Evolutionary conservation across 2,888 invertebrate genomes (phyloP), one percentile per base, ranked within the genome.

Genomic region (Seira musarum): DNA sequence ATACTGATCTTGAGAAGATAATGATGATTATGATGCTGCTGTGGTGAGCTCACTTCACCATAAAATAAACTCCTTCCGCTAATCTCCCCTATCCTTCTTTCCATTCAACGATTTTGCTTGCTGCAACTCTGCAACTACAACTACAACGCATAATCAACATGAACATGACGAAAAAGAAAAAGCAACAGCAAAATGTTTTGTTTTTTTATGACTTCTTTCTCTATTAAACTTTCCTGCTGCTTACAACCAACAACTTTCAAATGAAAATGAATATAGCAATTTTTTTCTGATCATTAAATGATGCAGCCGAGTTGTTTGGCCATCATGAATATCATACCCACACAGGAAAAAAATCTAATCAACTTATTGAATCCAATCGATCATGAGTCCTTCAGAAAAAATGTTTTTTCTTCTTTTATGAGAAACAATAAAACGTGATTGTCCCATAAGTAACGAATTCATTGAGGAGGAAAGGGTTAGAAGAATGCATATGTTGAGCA

Each of bases 31-130:
- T 46, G 15, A 49, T 2, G n/a, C 21, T 5, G 67, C 46, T 49
- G 17, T 17, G 49, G 22, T 49, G 46, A 22, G 67, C 49, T 49
- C 67, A 67, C 67, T 67, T 67, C 49, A 40, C 67, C 67, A 67
- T 67, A 49, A 67, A 67, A 67, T 67, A 24, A 67, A 67, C 67
- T 67, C 13, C 49, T 67, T 67, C 67, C 67, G 67, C 46, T 63
- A 8, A 63, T 22, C 24, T 63, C 24, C 17, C 24, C 17, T 17
- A 10, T 2, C 22, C 19, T 22, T 22, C n/a, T 63, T 63, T 17
- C 2, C 8, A 8, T n/a, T n/a, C n/a, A n/a, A n/a, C n/a, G n/a
- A n/a, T n/a, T n/a, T n/a, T n/a, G n/a, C n/a, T n/a, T n/a, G n/a
- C n/a, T n/a, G n/a, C n/a, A n/a, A n/a, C n/a, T n/a, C n/a, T n/a